Evolutionary conservation across 2,113 vertebrate genomes (phyloP), one percentile per base, ranked within the genome.

Genomic region (Xenopus borealis): DNA sequence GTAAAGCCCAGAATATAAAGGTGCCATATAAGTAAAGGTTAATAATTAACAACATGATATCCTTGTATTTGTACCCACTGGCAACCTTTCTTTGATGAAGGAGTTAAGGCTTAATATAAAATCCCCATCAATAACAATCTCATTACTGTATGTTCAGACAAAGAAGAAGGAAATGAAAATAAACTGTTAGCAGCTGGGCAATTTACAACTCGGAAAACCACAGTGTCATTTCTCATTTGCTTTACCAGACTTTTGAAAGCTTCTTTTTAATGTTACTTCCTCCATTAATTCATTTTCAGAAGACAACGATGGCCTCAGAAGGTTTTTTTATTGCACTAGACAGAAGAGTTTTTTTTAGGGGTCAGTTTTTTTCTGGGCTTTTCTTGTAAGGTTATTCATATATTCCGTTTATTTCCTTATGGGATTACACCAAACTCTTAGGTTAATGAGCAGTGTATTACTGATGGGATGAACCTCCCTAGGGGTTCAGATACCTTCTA

Each of bases 171-270:
- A 52, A 67, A 77, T 19, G 79, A 78, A 82, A 78, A 64, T 0
- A 0, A 62, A 80, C 69, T 0, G 0, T 66, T 79, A 72, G 69
- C 63, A 78, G 80, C 40, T 75, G 61, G 79, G 27, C 72, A 82
- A 86, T 84, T 85, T 84, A 84, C 72, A 85, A 79, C 20, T 72
- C 27, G 6, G 53, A 73, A 74, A 77, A 53, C 66, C 27, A 27
- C 79, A 81, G 81, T 78, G 59, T 74, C 76, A 78, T 81, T 79
- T 45, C 80, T 62, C 62, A 77, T 79, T 68, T 81, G 79, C 78
- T 80, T 55, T 70, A 77, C 85, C 73, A 82, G 69, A 78, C 58
- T 83, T 33, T 62, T 66, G 76, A 82, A 78, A 72, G 80, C 74
- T 72, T 83, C 69, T 66, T 55, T 78, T 83, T 63, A 75, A 18